Evolutionary conservation across 2,113 vertebrate genomes (phyloP), one percentile per base, ranked within the genome.

Genomic region (Pogona vitticeps): DNA sequence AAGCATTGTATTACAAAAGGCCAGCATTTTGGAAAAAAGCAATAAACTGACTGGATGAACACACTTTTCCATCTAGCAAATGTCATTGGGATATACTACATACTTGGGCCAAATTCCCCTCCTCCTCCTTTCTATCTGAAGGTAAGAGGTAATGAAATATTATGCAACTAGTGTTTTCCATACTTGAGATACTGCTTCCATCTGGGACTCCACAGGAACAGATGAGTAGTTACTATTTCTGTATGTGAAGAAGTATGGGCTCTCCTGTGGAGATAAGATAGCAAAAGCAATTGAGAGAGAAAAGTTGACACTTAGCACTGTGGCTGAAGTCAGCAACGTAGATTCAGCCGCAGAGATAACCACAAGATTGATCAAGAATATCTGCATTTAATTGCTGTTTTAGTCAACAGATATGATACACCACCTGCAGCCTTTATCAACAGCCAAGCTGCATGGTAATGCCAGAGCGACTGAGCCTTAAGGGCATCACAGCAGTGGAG

Each of bases 201-300:
- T 33, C 75, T 75, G 61, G 31, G 63, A 6, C 36, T 77, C 71
- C 72, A 76, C 63, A 3, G 2, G 9, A 56, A 82, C 85, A 83
- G 88, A 86, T 18, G 82, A 88, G 83, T 95, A 94, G 65, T 96
- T 91, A 83, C 96, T 97, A 28, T 97, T 97, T 42, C 9, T 92
- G 2, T 96, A 96, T 17, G 97, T 97, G 88, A 95, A 97, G 36
- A 97, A 93, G 84, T 94, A 96, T 0, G 96, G 95, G 15, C 91
- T 87, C 76, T 95, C 93, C 97, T 97, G 94, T 65, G 88, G 87
- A 93, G 46, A 36, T 58, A 93, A 94, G 71, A 86, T 56, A 52
- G 33, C 28, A n/a, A 87, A 67, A 76, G 15, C 42, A 52, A 20
- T 68, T 85, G 23, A 13, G 8, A 31, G 1, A 8, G 38, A 68